Evolutionary conservation across 2,888 invertebrate genomes (phyloP).

Genomic region (Bembecia ichneumoniformis): DNA sequence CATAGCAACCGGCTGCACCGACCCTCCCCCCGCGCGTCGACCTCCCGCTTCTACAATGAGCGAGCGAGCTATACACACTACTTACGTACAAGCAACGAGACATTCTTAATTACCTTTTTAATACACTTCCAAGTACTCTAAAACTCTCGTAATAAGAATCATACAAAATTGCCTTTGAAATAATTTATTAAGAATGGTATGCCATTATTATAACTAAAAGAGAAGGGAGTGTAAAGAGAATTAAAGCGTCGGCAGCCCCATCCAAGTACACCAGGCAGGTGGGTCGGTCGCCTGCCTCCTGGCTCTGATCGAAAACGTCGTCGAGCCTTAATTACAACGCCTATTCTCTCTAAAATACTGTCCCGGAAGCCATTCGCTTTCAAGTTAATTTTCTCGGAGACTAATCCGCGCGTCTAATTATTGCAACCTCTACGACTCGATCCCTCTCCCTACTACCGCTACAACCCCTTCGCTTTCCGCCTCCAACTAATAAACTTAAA

Average conservation of each 20-base stretch:
- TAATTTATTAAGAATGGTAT: no score
- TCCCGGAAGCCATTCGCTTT: conserved; percentile 35
- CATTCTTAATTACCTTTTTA: not conserved
- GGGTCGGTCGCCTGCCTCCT: not conserved
- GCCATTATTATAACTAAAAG: no score
- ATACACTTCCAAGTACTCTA: not conserved
- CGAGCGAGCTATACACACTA: conserved; percentile 9
- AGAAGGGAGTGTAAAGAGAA: not conserved
- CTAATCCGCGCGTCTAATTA: conserved; percentile 62
- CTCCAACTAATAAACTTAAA: no score
- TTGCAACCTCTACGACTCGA: conserved; percentile 24
- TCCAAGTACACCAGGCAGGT: not conserved
- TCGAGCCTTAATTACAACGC: conserved; percentile 5
- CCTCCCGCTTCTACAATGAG: not conserved
- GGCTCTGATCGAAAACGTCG: not conserved
- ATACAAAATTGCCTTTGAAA: no score
- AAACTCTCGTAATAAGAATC: no score
- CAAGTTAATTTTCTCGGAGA: conserved; percentile 56
- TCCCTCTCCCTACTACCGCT: conserved; percentile 7
- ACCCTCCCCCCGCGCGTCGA: conserved; percentile 26
- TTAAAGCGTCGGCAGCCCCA: no score
- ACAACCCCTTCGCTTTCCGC: not conserved
- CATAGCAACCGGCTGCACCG: conserved; percentile 36
- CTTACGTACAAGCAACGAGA: not conserved
- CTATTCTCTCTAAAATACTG: conserved; percentile 7